Evolutionary conservation across 2,888 invertebrate genomes (phyloP), one percentile per base, ranked within the genome.

Genomic region (Myathropa florea): DNA sequence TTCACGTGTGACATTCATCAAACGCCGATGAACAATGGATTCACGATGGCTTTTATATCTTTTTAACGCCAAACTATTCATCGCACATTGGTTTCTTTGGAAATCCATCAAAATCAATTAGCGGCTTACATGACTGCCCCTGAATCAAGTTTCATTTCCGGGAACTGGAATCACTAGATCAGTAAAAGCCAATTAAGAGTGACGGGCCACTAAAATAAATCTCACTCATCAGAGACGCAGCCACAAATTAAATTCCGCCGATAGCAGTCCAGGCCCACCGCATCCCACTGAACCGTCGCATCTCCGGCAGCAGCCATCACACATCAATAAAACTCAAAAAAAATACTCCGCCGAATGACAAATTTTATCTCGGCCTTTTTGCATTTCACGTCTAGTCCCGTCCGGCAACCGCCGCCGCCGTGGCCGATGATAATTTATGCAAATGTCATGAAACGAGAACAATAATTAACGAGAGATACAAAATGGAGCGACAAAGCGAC

Each of bases 361-460:
- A 85, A 81, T 85, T 81, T 85, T 82, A 78, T 82, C 59, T 73
- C 73, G 30, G 63, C 72, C 46, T 77, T 82, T 84, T 78, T 82
- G 85, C 85, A 77, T 77, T 77, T 71, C 67, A 60, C 61, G 14
- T 30, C n/a, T 46, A 10, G 14, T 0, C 39, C 55, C 30, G 18
- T 14, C 26, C 67, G 12, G 33, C n/a, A n/a, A n/a, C 39, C 36
- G 21, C 60, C 60, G 12, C 72, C 26, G 28, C 39, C 10, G 12
- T 12, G 39, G 23, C 12, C 64, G 55, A 73, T 68, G 57, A 82
- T 82, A 85, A 85, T 82, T 85, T 85, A 85, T 85, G 82, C 77
- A 85, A 85, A 85, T 85, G 85, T 85, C 82, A 85, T 57, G 24
- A 77, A 82, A 77, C 26, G 77, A 82, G 81, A 85, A 82, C 85